Evolutionary conservation across 2,797 vertebrate species (phyloP).

Genomic region (Betta splendens): DNA sequence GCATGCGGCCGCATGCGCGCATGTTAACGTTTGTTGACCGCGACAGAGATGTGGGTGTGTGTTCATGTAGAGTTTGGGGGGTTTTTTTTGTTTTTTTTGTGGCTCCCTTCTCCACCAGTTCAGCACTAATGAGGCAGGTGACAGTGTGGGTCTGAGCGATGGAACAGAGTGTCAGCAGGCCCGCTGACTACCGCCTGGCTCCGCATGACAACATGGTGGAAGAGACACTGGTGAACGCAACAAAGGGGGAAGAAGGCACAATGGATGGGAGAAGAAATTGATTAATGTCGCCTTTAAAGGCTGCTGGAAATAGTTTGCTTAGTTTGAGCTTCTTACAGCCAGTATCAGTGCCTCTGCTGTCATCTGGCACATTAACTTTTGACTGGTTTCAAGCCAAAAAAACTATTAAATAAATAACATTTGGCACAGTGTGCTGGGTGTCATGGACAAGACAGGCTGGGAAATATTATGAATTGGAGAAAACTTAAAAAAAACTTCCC

Average conservation of each 20-base stretch:
- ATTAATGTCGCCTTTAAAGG: slow-evolving; percentile 30
- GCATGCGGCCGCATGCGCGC: slow-evolving; percentile 5
- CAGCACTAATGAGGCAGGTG: slow-evolving; percentile 80
- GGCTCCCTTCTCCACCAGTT: slow-evolving; percentile 53
- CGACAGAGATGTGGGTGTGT: slow-evolving; percentile 9
- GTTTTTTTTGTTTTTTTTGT: no score
- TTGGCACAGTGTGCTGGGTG: slow-evolving; percentile 5
- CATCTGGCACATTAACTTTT: slow-evolving; percentile 51
- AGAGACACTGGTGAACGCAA: slow-evolving; percentile 48
- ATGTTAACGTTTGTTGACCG: slow-evolving; percentile 28
- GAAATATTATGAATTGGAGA: slow-evolving; percentile 10
- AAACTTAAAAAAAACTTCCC: neutral
- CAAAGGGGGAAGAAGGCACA: slow-evolving; percentile 39
- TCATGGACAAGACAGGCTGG: slow-evolving; percentile 3
- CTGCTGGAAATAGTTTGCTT: slow-evolving; percentile 44
- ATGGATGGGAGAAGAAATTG: slow-evolving; percentile 32
- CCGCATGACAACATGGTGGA: slow-evolving; percentile 66
- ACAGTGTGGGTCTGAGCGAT: slow-evolving; percentile 70
- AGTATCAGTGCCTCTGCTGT: slow-evolving; percentile 35
- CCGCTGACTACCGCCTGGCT: slow-evolving; percentile 50
- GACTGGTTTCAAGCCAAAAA: slow-evolving; percentile 47
- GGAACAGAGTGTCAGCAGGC: slow-evolving; percentile 71
- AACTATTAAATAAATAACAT: slow-evolving; percentile 1
- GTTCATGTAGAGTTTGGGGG: slow-evolving; percentile 18
- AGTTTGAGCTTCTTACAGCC: slow-evolving; percentile 27